Evolutionary conservation across 2,113 vertebrate genomes (phyloP).

Genomic region (Eira barbara): DNA sequence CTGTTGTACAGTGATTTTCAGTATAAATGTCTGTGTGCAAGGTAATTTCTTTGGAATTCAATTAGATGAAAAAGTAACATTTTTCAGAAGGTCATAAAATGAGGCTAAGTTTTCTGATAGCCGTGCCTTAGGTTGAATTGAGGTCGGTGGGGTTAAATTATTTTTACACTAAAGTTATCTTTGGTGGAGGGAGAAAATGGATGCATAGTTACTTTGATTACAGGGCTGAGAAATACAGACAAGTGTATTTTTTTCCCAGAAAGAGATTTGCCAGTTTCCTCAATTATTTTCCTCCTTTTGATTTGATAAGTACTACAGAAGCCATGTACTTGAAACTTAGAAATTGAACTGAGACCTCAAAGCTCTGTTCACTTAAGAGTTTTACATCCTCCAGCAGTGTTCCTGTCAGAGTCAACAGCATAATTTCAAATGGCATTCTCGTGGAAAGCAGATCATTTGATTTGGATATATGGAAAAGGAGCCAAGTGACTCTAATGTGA

Average conservation of each 20-base stretch:
- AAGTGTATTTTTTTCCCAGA: neutral
- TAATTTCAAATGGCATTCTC: slow-evolving; percentile 35
- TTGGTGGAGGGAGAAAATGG: neutral
- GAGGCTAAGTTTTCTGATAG: slow-evolving; percentile 4
- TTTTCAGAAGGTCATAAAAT: slow-evolving; percentile 37
- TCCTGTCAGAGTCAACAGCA: neutral
- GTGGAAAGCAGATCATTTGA: neutral
- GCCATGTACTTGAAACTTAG: slow-evolving; percentile 25
- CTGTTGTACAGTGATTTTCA: slow-evolving; percentile 26
- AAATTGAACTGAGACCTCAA: slow-evolving; percentile 55
- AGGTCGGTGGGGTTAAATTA: neutral
- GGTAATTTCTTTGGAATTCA: slow-evolving; percentile 37
- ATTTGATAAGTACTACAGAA: slow-evolving; percentile 46
- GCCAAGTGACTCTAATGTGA: neutral
- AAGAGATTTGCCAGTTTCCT: slow-evolving; percentile 35
- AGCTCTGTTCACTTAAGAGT: slow-evolving; percentile 42
- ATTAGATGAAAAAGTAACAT: slow-evolving; percentile 24
- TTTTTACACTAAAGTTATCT: slow-evolving; percentile 31
- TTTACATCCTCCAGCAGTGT: neutral
- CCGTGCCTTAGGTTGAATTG: neutral
- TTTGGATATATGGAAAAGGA: neutral
- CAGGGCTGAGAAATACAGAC: slow-evolving; percentile 22
- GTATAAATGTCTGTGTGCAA: slow-evolving; percentile 32
- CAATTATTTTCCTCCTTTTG: slow-evolving; percentile 22
- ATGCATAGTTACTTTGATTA: slow-evolving; percentile 37